phyloP scores from a whole-genome alignment of 2,888 invertebrate genomes.

The Timandra comae region DNA sequence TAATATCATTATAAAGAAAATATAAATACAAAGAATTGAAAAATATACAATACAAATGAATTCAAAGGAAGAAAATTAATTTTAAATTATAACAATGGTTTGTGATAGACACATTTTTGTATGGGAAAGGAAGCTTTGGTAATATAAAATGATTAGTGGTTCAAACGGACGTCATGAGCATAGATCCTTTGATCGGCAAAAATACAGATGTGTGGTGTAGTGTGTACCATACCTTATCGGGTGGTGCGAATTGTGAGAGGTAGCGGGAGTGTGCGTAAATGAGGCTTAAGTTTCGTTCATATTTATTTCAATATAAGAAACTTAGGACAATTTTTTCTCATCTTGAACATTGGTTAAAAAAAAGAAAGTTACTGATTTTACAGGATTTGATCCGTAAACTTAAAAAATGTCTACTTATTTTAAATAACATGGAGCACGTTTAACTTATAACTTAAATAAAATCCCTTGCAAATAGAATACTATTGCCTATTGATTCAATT shows the following conservation, averaged over 20 bases:
- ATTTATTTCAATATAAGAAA: too few relatives aligned
- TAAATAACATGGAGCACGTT: too few relatives aligned
- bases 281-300: too few relatives aligned
- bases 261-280: slow-evolving; percentile 15
- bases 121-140: slow-evolving; percentile 72
- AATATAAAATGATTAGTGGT: slow-evolving; percentile 77
- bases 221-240: slow-evolving; percentile 40
- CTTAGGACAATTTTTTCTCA: too few relatives aligned
- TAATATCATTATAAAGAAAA: too few relatives aligned
- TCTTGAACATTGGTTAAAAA: too few relatives aligned
- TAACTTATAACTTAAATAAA: too few relatives aligned
- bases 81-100: slow-evolving; percentile 22
- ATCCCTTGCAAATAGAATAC: too few relatives aligned
- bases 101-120: slow-evolving; percentile 76
- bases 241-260: slow-evolving; percentile 18
- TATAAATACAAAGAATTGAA: slow-evolving; percentile 9
- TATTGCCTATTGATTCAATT: too few relatives aligned
- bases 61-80: slow-evolving; percentile 20
- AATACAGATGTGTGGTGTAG: slow-evolving; percentile 68
- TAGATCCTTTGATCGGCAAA: slow-evolving; percentile 72
- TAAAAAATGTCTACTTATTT: too few relatives aligned
- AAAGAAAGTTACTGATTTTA: too few relatives aligned
- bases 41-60: slow-evolving; percentile 6
- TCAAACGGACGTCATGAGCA: slow-evolving; percentile 72
- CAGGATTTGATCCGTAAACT: too few relatives aligned